Conservation (phyloP, 1,140 invertebrate species). For the Aphis craccivora region DNA sequence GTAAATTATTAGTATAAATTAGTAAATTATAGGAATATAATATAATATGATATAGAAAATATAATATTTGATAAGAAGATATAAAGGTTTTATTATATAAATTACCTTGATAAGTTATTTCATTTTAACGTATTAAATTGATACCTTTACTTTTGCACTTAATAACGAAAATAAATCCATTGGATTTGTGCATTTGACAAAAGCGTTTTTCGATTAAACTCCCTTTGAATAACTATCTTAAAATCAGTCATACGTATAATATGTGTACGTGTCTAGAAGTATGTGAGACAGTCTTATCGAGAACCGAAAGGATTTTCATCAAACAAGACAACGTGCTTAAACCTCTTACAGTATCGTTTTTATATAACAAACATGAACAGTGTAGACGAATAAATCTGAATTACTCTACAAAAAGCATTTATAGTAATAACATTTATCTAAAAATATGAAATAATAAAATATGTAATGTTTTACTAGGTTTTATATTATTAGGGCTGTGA, state of each 20-base stretch:
- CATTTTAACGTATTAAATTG: neutral
- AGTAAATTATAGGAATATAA: neutral
- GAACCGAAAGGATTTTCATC: slow-evolving; percentile 25
- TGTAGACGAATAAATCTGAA: neutral
- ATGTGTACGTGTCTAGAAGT: slow-evolving; percentile 17
- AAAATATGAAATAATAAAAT: neutral
- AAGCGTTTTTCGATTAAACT: slow-evolving; percentile 46
- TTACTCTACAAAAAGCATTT: neutral
- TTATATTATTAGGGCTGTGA: too few relatives aligned
- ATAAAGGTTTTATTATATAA: neutral
- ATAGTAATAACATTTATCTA: neutral
- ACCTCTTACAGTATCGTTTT: slow-evolving; percentile 3
- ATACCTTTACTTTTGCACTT: neutral
- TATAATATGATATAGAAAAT: neutral
- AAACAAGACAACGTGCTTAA: slow-evolving; percentile 52
- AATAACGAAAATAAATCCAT: neutral
- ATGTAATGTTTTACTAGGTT: neutral
- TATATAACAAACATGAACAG: slow-evolving; percentile 4
- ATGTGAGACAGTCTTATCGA: slow-evolving; percentile 5
- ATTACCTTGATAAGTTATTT: neutral
- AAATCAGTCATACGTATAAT: slow-evolving; percentile 47
- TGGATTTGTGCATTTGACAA: slow-evolving; percentile 9
- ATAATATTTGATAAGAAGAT: neutral
- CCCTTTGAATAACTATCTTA: slow-evolving; percentile 32
- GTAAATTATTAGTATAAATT: neutral